Conservation (phyloP, 1,140 invertebrate genomes). For the Drosophila mauritiana region DNA sequence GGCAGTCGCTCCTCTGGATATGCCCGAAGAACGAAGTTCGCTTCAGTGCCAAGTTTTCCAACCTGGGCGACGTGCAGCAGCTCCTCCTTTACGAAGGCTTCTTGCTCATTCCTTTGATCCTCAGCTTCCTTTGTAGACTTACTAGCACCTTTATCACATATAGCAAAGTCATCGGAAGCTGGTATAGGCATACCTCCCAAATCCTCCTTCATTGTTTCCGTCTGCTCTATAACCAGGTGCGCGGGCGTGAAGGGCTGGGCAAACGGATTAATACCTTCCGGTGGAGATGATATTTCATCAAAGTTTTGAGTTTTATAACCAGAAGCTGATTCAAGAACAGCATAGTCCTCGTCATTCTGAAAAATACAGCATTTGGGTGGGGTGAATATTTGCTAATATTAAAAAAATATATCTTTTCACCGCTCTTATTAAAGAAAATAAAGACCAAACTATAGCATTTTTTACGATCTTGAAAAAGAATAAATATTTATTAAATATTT, state of each 20-base stretch:
- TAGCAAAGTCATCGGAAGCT: background rate
- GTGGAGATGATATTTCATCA: conserved; percentile 1
- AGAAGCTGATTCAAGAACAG: conserved; percentile 62
- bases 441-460: too few species aligned
- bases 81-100: background rate
- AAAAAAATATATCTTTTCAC: background rate
- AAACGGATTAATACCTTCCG: conserved; percentile 58
- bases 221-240: background rate
- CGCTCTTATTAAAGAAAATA: too few species aligned
- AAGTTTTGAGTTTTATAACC: conserved; percentile 33
- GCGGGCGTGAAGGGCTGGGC: conserved; percentile 43
- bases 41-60: background rate
- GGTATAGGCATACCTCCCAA: conserved; percentile 6
- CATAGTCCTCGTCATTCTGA: conserved; percentile 69
- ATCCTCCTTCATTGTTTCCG: background rate
- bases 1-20: background rate
- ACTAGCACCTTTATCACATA: conserved; percentile 1
- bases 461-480: too few species aligned
- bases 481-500: too few species aligned
- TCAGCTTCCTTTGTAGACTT: background rate
- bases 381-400: background rate
- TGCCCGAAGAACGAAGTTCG: background rate
- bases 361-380: conserved; percentile 4
- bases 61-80: background rate
- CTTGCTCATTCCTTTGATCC: background rate